Conservation (phyloP, 2,113 vertebrate genomes). For the Penelope pileata region DNA sequence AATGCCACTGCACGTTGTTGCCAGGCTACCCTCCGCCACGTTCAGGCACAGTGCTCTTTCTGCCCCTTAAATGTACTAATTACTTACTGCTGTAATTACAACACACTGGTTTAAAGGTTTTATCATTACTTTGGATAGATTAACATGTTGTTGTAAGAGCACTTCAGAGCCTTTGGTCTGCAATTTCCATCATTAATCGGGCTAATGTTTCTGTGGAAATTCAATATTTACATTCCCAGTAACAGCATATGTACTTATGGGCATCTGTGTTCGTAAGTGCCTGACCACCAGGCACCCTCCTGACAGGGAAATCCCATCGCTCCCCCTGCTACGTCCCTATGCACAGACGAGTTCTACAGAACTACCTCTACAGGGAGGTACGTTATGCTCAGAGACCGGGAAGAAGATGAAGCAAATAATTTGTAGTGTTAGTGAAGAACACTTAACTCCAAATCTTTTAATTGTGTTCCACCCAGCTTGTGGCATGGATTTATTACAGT, state of each 20-base stretch:
- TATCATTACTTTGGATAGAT: neutral
- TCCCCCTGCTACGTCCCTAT: neutral
- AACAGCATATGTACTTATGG: neutral
- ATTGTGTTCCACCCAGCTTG: no score
- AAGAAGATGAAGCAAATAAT: neutral
- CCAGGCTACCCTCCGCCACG: neutral
- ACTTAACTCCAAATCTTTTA: no score
- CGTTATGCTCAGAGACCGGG: neutral
- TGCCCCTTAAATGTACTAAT: neutral
- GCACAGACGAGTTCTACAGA: no score
- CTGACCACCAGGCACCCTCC: neutral
- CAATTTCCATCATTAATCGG: neutral
- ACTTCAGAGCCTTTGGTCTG: neutral
- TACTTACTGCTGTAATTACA: constrained; percentile 9
- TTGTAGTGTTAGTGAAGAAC: no score
- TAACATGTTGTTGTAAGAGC: neutral
- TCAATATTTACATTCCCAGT: neutral
- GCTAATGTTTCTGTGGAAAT: neutral
- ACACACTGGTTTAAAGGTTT: neutral
- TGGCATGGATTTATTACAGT: neutral
- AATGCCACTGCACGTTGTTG: neutral
- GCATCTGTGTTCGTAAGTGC: neutral
- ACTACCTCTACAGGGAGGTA: no score
- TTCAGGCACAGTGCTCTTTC: neutral
- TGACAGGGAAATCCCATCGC: neutral